Evolutionary conservation across 2,113 vertebrate genomes (phyloP).

Genomic region (Microcebus ravelobensis): DNA sequence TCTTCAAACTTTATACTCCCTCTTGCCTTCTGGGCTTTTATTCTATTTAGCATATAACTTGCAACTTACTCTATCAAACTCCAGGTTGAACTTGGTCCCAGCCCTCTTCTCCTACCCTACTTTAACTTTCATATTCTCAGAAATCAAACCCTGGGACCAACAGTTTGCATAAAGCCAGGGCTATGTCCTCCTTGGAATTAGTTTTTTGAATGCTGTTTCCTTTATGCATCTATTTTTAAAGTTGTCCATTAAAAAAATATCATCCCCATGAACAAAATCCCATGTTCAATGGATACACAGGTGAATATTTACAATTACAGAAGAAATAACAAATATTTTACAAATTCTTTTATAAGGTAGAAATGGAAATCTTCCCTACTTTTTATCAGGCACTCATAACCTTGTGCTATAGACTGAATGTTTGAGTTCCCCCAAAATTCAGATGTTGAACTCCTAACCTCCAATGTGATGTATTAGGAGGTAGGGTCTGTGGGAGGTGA

Average conservation of each 20-base stretch:
- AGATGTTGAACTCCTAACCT: background rate
- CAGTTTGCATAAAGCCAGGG: background rate
- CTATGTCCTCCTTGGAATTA: background rate
- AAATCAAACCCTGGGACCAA: background rate
- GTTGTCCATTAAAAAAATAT: background rate
- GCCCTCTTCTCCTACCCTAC: background rate
- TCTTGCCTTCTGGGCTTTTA: slow-evolving; percentile 17
- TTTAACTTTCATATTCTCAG: background rate
- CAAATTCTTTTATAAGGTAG: background rate
- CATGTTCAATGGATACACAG: background rate
- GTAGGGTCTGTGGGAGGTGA: background rate
- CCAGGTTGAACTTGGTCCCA: background rate
- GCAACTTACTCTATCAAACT: background rate
- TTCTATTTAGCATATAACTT: slow-evolving; percentile 18
- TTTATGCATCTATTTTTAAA: background rate
- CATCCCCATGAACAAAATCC: background rate
- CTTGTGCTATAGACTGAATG: background rate
- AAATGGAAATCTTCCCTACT: background rate
- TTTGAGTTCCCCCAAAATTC: background rate
- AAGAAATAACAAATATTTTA: background rate
- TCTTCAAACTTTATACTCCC: background rate
- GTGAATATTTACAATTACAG: background rate
- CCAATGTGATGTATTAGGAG: background rate
- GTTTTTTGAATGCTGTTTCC: background rate
- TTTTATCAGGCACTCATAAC: background rate